Evolutionary conservation across 2,888 invertebrate genomes (phyloP).

Genomic region (Drosophila sordidapex): DNA sequence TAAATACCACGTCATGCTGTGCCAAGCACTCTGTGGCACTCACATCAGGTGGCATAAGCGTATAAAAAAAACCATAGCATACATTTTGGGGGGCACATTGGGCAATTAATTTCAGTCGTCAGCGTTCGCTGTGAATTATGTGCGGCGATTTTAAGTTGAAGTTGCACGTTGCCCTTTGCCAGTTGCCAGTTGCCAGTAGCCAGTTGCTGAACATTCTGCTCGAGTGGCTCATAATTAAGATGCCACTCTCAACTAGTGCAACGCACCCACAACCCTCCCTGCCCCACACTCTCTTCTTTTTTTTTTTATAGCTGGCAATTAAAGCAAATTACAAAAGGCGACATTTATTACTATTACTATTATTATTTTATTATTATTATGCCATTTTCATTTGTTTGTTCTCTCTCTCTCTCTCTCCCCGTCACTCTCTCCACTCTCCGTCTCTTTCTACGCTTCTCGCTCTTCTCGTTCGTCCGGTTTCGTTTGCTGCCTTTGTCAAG

Average conservation of each 20-base stretch:
- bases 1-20: constrained; percentile 78
- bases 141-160: constrained; percentile 40
- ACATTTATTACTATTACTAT: constrained; percentile 76
- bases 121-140: constrained; percentile 41
- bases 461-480: constrained; percentile 7
- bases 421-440: background rate
- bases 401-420: background rate
- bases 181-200: background rate
- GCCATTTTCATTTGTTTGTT: constrained; percentile 29
- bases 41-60: constrained; percentile 36
- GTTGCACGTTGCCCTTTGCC: background rate
- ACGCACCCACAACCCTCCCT: background rate
- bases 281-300: too few relatives aligned
- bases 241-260: constrained; percentile 38
- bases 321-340: constrained; percentile 73
- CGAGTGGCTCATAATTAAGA: constrained; percentile 55
- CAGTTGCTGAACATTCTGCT: constrained; percentile 17
- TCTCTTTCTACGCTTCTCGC: background rate
- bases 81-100: constrained; percentile 39
- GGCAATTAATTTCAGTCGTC: constrained; percentile 53
- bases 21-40: constrained; percentile 6
- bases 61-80: constrained; percentile 43
- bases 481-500: constrained; percentile 70
- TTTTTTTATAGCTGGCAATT: constrained; percentile 52
- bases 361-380: constrained; percentile 52